A percentile compares a stretch with the other conserved stretches of the same genome.
phyloP scores from a whole-genome alignment of 2,888 invertebrate genomes.

The Prosopocoilus inquinatus region DNA sequence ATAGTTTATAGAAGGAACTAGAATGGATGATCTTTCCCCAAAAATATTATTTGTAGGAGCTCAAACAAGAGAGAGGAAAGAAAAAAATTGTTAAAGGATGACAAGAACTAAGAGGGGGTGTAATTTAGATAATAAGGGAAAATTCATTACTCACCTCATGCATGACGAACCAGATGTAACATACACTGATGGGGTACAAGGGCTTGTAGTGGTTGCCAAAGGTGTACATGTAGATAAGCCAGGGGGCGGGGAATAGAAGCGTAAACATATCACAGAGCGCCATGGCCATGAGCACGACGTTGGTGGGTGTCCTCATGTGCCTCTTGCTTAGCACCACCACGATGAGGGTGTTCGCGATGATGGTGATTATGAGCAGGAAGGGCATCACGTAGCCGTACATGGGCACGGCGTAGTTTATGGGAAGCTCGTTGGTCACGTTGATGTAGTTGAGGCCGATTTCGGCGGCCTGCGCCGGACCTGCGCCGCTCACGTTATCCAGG shows the following conservation, averaged over 20 bases:
- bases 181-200: conserved; percentile 70
- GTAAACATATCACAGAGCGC: conserved; percentile 94
- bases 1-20: no score
- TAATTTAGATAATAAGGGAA: no score
- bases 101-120: no score
- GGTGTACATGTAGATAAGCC: conserved; percentile 90
- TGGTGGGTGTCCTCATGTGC: conserved; percentile 91
- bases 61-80: not conserved
- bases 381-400: conserved; percentile 81
- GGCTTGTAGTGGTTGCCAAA: conserved; percentile 84
- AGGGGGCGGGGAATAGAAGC: conserved; percentile 84
- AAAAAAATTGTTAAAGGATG: no score
- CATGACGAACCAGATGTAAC: conserved; percentile 78
- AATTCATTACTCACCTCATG: conserved; percentile 64
- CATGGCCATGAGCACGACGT: conserved; percentile 93
- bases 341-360: conserved; percentile 88
- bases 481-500: not conserved
- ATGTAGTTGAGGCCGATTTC: conserved; percentile 44
- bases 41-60: not conserved
- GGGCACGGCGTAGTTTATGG: conserved; percentile 66
- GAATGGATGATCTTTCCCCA: no score
- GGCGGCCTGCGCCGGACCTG: not conserved
- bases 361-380: conserved; percentile 79
- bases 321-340: conserved; percentile 85
- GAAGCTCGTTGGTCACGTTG: conserved; percentile 67